Evolutionary conservation across 1,140 invertebrate species (phyloP).

Genomic region (Tetramorium parvispinum): DNA sequence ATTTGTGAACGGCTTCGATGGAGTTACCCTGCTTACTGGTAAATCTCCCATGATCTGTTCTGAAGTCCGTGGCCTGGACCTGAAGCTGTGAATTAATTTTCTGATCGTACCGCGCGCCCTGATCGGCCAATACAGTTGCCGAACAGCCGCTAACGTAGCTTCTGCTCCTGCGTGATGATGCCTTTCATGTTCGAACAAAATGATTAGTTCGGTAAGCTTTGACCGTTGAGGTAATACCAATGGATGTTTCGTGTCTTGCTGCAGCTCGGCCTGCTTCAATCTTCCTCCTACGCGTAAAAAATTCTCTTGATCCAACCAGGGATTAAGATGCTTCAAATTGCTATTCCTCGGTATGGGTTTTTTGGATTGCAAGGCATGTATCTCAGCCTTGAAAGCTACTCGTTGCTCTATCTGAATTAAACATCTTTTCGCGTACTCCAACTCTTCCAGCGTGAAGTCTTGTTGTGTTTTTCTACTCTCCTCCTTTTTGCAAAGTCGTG

Average conservation of each 20-base stretch:
- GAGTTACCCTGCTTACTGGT: conserved; percentile 65
- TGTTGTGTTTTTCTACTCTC: no score
- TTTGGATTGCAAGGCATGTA: no score
- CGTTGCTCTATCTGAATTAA: no score
- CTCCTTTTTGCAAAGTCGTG: no score
- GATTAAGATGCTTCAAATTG: not conserved
- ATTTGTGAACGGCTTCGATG: conserved; percentile 76
- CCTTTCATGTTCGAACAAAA: not conserved
- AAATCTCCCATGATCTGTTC: conserved; percentile 76
- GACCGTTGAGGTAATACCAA: not conserved
- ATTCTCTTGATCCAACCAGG: not conserved
- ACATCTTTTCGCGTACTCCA: no score
- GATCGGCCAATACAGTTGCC: not conserved
- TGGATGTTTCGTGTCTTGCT: not conserved
- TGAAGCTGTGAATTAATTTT: not conserved
- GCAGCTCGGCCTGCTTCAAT: not conserved
- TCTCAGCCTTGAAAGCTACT: no score
- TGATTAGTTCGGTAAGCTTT: not conserved
- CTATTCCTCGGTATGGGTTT: not conserved
- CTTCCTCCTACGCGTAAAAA: not conserved
- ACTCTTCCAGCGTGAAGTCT: no score
- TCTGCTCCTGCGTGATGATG: not conserved
- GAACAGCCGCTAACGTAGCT: not conserved
- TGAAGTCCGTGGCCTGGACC: not conserved
- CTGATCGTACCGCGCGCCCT: not conserved